Base-by-base conservation (phyloP, 2,113 vertebrate species). In the Tor tambroides region DNA sequence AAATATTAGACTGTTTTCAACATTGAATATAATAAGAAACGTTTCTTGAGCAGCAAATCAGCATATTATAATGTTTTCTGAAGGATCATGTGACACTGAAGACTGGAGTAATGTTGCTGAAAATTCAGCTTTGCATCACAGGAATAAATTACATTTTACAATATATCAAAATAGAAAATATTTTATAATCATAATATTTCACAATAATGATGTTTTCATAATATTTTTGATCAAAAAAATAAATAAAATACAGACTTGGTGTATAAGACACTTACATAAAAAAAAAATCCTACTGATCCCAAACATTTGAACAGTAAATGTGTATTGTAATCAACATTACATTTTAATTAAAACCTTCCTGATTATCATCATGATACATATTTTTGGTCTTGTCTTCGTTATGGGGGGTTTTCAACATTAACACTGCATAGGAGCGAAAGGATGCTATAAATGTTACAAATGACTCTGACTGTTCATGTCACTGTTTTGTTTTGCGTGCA, bases 401-500 rank as follows among this genome's bases (percentile, higher is more conserved):
- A 35, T 9, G 15, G 7, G 23, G 21, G 23, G 1, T 61, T 54
- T 61, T 61, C 19, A 61, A 61, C 56, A 61, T 54, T 28, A 80
- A 75, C 21, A 46, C 10, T 77, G n/a, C 7, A 46, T 28, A 26
- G 41, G 26, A 61, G 28, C n/a, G 78, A 32, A 28, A 26, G n/a
- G 80, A 23, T 46, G 15, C 26, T 74, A 49, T 35, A 28, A n/a
- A 32, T 26, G 80, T 49, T 84, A 75, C 69, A 63, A 86, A 85
- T 65, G 30, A 82, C 43, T 54, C 43, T 54, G 80, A 61, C 32
- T 88, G 71, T 49, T 61, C 35, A 63, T 82, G 83, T 77, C 77
- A 71, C 17, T 79, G 74, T 67, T 51, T 71, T 69, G 85, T 84
- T 61, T 77, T 87, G 35, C 49, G 46, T 82, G 32, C 26, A 41